Conservation (phyloP, 2,888 invertebrate genomes). For the Stenoptilia bipunctidactyla region DNA sequence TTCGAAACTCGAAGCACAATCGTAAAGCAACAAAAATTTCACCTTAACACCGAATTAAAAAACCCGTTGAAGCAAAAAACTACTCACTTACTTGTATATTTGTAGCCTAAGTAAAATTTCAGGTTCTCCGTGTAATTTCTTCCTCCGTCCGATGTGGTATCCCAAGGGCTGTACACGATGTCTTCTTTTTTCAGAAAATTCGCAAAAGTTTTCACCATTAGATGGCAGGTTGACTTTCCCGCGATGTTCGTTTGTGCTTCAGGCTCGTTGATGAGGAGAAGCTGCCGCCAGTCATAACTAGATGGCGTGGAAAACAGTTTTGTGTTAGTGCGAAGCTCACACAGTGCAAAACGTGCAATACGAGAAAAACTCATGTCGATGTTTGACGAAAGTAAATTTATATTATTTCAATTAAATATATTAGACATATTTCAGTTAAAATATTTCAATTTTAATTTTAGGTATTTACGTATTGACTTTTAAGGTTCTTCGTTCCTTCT, state of each 20-base stretch:
- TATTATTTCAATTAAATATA: too few relatives aligned
- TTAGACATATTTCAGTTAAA: too few relatives aligned
- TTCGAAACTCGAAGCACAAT: too few relatives aligned
- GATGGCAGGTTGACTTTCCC: conserved; percentile 79
- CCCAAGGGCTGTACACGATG: conserved; percentile 70
- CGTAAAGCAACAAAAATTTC: too few relatives aligned
- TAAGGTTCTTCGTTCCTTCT: too few relatives aligned
- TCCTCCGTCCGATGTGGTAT: conserved; percentile 69
- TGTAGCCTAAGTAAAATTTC: conserved; percentile 74
- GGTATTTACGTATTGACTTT: too few relatives aligned
- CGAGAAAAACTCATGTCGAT: too few relatives aligned
- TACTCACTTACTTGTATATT: conserved; percentile 78
- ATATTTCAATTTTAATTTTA: too few relatives aligned
- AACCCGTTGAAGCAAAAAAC: background rate
- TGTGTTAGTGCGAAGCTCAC: conserved; percentile 47
- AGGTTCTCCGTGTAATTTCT: conserved; percentile 73
- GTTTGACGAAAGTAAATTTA: too few relatives aligned
- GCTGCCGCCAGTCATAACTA: conserved; percentile 78
- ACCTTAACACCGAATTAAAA: too few relatives aligned
- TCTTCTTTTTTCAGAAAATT: conserved; percentile 64
- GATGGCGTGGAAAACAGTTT: conserved; percentile 26
- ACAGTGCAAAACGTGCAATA: conserved; percentile 32
- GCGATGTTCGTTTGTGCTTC: conserved; percentile 76
- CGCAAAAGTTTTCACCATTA: conserved; percentile 80
- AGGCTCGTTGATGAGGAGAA: conserved; percentile 80